Conservation (phyloP, 2,888 invertebrate species). For the Prionchulus punctatus region DNA sequence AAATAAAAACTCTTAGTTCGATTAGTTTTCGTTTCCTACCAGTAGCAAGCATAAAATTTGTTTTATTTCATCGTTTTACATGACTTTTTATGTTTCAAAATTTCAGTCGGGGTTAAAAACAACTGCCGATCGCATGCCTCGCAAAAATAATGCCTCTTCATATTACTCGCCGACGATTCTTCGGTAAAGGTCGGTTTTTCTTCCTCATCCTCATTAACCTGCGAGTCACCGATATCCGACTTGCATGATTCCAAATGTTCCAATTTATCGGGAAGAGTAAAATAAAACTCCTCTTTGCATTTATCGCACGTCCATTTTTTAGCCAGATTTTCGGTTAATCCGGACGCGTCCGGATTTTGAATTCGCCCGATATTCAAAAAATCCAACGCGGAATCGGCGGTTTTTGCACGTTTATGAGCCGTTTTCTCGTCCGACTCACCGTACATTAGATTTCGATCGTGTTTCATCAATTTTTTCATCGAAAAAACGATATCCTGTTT, state of each 20-base stretch:
- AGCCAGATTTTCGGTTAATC: conserved; percentile 41
- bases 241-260: conserved; percentile 50
- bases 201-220: not conserved
- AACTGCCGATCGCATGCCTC: conserved; percentile 51
- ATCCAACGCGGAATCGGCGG: conserved; percentile 16
- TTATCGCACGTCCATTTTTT: conserved; percentile 55
- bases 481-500: conserved; percentile 54
- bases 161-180: conserved; percentile 22
- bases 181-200: not conserved
- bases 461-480: conserved; percentile 60
- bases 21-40: too few relatives aligned
- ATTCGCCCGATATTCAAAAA: not conserved
- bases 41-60: too few relatives aligned
- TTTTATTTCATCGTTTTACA: too few relatives aligned
- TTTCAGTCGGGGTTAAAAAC: conserved; percentile 59
- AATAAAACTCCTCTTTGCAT: conserved; percentile 48
- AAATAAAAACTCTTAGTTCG: too few relatives aligned
- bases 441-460: conserved; percentile 62
- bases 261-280: conserved; percentile 53
- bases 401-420: conserved; percentile 45
- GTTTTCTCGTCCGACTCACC: conserved; percentile 40
- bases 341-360: not conserved
- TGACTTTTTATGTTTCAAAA: conserved; percentile 62
- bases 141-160: conserved; percentile 49
- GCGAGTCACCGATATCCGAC: conserved; percentile 1